Percentiles rank a stretch among this genome's conserved stretches.
These are phyloP conservation scores for Macrotus californicus DNA, from an alignment of 2,113 vertebrate species.

Conservation along the genomic window DNA sequence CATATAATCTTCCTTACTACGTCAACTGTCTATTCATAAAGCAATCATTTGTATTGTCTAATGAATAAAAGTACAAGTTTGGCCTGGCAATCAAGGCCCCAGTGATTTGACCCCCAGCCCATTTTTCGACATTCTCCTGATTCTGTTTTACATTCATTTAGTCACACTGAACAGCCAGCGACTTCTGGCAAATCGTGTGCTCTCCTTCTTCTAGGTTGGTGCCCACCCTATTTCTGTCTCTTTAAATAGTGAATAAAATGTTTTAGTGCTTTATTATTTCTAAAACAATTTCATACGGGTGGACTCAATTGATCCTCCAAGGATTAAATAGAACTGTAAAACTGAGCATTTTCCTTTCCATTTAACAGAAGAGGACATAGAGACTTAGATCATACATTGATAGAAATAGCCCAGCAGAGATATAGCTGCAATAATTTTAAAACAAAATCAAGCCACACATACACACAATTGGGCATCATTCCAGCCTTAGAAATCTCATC, in stretches of 20 bases:
- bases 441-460: neutral
- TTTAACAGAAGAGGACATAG: conserved; percentile 16
- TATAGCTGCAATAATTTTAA: neutral
- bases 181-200: neutral
- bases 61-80: neutral
- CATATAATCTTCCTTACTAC: neutral
- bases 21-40: neutral
- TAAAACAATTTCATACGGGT: neutral
- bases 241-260: neutral
- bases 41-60: neutral
- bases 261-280: neutral
- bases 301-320: neutral
- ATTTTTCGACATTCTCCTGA: neutral
- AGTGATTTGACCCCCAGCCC: neutral
- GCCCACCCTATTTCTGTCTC: neutral
- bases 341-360: conserved; percentile 22
- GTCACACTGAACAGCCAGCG: neutral
- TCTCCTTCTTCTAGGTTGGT: neutral
- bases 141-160: neutral
- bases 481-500: neutral
- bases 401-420: neutral
- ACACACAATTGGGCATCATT: neutral
- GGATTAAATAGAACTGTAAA: conserved; percentile 22
- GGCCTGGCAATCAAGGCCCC: neutral
- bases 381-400: neutral